Base-by-base conservation (phyloP, 2,113 vertebrate genomes). In the Noctilio leporinus region DNA sequence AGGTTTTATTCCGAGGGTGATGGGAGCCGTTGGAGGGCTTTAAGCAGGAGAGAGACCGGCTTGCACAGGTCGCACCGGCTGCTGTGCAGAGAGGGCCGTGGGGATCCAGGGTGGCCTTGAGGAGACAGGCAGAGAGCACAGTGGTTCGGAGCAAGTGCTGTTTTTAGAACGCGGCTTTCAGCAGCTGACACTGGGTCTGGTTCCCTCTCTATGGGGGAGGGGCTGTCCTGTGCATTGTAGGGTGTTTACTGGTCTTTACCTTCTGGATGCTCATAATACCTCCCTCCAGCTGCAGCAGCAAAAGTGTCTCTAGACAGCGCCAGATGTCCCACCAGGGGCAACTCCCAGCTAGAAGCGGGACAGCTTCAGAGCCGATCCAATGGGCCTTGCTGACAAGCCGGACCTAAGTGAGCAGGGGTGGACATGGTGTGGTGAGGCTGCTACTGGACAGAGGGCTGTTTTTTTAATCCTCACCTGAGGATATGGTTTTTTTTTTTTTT, bases 211-310 rank as follows among this genome's bases (percentile, higher is more conserved):
- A 38, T 15, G 35, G 51, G 51, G 16, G 22, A 17, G 59, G 43
- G 4, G 11, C 24, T 4, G 11, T 14, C n/a, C 59, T 2, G 16
- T 7, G 20, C 14, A 0, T 4, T 0, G 16, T 0, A 11, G 33
- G 49, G 12, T 4, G 35, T 14, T 45, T 11, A 15, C 17, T 30
- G 64, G 33, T 40, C 10, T 47, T 47, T 35, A 57, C 70, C 30
- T 20, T 17, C 47, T 3, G 0, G 78, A 30, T 1, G 11, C 38
- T 20, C 3, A 43, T 11, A 55, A 4, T 16, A 2, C 14, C 5
- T 24, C 24, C 3, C 12, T 43, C 55, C 35, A 62, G 62, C 10
- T 59, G n/a, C 16, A 12, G 43, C 17, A 20, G 35, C 11, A 10
- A 7, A 69, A 76, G 20, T 1, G 57, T 65, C 47, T 88, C 65